Base-by-base conservation (phyloP, 2,113 vertebrate genomes). In the Gymnobelideus leadbeateri region DNA sequence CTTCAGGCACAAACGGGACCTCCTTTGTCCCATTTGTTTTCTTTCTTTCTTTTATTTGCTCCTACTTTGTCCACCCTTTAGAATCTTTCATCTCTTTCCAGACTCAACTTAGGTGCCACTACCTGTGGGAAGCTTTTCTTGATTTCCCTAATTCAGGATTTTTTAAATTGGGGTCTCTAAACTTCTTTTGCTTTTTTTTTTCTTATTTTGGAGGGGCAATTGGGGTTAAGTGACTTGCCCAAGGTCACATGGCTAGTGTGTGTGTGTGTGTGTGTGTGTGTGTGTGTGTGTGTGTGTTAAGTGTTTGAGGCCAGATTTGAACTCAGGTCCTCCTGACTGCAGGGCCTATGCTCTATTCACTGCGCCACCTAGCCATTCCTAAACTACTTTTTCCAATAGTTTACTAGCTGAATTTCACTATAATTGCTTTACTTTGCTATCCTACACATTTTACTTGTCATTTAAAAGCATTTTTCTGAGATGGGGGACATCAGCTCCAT, bases 21-120 rank as follows among this genome's bases (percentile, higher is more conserved):
- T 52, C n/a, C 91, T 92, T 61, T 91, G 90, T 49, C 1, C 28
- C 46, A 90, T 92, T 93, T 43, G 47, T 90, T 94, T 84, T 94
- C 94, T 97, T 92, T 92, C 47, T 51, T 46, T 54, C 5, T 24
- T 55, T 55, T 55, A n/a, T 49, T 49, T 49, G 2, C 47, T 49
- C 47, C 50, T 92, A 92, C 89, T 94, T 96, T 94, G 52, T 96
- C 93, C 96, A 68, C 0, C 31, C 31, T 12, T 68, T 68, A 16
- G 31, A 68, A 68, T 68, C 68, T 84, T 84, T 43, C n/a, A 84
- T 43, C n/a, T 77, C 61, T 14, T 84, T 21, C n/a, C 11, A 84
- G 68, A 84, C 16, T 37, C 31, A 16, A 16, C 31, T 68, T 3
- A 68, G 61, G 31, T 68, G 31, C 31, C 31, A 16, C 3, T 5